phyloP scores from a whole-genome alignment of 2,888 invertebrate species.

The Oscheius sp. region DNA sequence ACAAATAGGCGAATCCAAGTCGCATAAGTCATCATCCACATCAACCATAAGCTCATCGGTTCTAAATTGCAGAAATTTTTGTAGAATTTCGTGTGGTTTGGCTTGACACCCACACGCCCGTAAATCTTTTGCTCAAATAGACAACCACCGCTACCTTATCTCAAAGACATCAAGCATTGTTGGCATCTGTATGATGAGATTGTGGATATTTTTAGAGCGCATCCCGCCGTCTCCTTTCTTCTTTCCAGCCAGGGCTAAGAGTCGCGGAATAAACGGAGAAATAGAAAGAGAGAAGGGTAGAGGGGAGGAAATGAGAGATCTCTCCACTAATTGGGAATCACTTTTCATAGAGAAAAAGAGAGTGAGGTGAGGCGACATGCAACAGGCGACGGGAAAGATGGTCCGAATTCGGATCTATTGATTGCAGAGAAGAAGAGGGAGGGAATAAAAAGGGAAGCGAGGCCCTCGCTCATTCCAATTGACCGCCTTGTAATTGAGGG shows the following conservation, averaged over 20 bases:
- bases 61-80: conserved; percentile 47
- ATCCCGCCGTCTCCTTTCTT: conserved; percentile 32
- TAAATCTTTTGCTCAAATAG: not conserved
- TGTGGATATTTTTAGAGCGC: conserved; percentile 49
- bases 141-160: conserved; percentile 21
- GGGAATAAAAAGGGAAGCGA: conserved; percentile 10
- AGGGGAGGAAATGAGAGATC: conserved; percentile 6
- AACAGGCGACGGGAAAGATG: not conserved
- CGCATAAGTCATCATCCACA: conserved; percentile 57
- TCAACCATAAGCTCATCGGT: conserved; percentile 65
- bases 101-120: not conserved
- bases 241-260: conserved; percentile 19
- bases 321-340: no score
- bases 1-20: conserved; percentile 4
- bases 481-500: conserved; percentile 26
- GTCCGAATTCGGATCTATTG: conserved; percentile 12
- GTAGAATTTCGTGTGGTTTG: not conserved
- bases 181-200: conserved; percentile 50
- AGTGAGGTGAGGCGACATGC: not conserved
- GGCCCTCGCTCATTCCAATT: conserved; percentile 26
- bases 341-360: no score
- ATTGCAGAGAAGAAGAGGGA: conserved; percentile 9
- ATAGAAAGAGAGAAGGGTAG: not conserved
- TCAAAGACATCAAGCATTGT: conserved; percentile 25
- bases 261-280: not conserved